Evolutionary conservation across 2,797 vertebrate species (phyloP).

Genomic region (Crenuchus spilurus): DNA sequence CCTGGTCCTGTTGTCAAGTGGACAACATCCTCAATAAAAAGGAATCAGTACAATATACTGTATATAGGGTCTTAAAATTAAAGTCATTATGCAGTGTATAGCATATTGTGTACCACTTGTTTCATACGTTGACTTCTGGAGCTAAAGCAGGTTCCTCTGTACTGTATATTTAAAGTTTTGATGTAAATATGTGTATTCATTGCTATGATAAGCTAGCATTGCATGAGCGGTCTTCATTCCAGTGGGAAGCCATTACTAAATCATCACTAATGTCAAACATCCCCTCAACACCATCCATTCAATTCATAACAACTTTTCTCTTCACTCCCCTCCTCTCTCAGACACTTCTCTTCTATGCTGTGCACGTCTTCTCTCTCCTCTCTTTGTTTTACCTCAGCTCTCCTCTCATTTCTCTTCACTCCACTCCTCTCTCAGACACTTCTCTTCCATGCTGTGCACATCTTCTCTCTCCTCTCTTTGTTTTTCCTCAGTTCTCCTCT

Average conservation of each 20-base stretch:
- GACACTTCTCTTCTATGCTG: too few species aligned
- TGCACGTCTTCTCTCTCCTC: too few species aligned
- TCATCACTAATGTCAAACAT: not conserved
- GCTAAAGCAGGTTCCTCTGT: not conserved
- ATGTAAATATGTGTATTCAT: constrained; percentile 32
- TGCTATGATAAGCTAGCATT: constrained; percentile 6
- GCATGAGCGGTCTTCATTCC: not conserved
- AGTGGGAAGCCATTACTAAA: not conserved
- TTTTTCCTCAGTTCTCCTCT: too few species aligned
- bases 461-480: too few species aligned
- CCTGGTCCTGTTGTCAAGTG: not conserved
- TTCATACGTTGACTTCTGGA: not conserved
- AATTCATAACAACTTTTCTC: too few species aligned
- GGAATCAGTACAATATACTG: not conserved
- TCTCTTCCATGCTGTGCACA: too few species aligned
- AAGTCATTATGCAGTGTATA: constrained; percentile 2
- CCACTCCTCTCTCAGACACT: too few species aligned
- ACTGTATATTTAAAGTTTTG: constrained; percentile 24
- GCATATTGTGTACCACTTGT: not conserved
- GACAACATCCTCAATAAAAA: not conserved
- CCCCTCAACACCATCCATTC: too few species aligned
- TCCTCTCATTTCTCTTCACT: too few species aligned
- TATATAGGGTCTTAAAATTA: too few species aligned
- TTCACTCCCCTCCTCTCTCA: too few species aligned
- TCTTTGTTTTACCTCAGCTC: too few species aligned